These are phyloP conservation scores for Caenorhabditis angaria DNA, from an alignment of 2,888 invertebrate genomes.

Conservation along the genomic window DNA sequence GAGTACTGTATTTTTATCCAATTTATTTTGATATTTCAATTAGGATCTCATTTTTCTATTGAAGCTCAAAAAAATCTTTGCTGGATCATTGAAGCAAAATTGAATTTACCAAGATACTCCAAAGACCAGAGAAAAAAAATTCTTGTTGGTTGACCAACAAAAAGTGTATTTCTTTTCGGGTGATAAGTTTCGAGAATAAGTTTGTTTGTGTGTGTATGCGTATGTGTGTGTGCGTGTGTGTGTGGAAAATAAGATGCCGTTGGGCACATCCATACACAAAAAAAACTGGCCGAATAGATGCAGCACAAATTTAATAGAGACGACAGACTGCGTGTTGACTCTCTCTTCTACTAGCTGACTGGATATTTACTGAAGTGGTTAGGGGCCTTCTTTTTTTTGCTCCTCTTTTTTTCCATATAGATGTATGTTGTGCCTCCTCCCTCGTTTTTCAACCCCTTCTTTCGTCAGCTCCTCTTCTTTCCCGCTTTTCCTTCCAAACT, in stretches of 20 bases:
- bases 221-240: not conserved
- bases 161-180: too few relatives aligned
- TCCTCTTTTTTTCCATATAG: slow-evolving; percentile 10
- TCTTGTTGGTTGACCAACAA: too few relatives aligned
- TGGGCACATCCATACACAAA: slow-evolving; percentile 2
- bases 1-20: too few relatives aligned
- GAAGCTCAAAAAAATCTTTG: too few relatives aligned
- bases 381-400: slow-evolving; percentile 22
- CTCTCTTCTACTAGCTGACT: slow-evolving; percentile 14
- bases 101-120: too few relatives aligned
- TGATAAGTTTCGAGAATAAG: slow-evolving; percentile 3
- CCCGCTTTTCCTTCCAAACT: slow-evolving; percentile 12
- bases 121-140: too few relatives aligned
- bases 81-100: too few relatives aligned
- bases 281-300: slow-evolving; percentile 6
- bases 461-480: slow-evolving; percentile 4
- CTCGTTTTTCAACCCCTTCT: slow-evolving; percentile 7
- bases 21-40: too few relatives aligned
- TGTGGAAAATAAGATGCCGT: not conserved
- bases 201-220: not conserved
- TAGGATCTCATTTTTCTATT: too few relatives aligned
- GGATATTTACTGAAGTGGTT: slow-evolving; percentile 44
- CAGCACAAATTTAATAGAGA: slow-evolving; percentile 24
- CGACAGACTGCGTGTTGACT: slow-evolving; percentile 25
- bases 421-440: slow-evolving; percentile 6